Evolutionary conservation across 2,888 invertebrate species (phyloP).

Genomic region (Callinectes sapidus): DNA sequence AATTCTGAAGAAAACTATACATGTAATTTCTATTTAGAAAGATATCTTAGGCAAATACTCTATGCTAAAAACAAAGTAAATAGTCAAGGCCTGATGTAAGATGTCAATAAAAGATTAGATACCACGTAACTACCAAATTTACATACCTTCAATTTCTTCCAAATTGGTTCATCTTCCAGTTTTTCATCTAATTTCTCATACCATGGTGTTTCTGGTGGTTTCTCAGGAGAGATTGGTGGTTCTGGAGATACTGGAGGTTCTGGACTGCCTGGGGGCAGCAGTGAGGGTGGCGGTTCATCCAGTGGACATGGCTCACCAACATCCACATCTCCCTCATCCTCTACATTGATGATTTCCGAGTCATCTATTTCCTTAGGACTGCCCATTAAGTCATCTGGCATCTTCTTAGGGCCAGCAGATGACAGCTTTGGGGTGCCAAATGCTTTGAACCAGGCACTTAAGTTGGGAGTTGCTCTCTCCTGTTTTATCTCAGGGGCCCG

Average conservation of each 20-base stretch:
- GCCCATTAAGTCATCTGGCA: constrained; percentile 60
- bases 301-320: constrained; percentile 43
- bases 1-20: neutral
- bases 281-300: constrained; percentile 58
- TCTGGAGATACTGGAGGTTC: constrained; percentile 69
- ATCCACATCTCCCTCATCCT: constrained; percentile 59
- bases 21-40: neutral
- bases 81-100: constrained; percentile 37
- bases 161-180: constrained; percentile 72
- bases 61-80: neutral
- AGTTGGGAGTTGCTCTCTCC: constrained; percentile 84
- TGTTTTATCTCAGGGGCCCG: constrained; percentile 71
- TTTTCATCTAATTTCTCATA: constrained; percentile 72
- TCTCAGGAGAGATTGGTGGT: constrained; percentile 69
- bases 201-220: constrained; percentile 72
- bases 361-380: constrained; percentile 65
- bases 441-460: constrained; percentile 94
- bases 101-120: neutral
- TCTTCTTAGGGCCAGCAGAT: constrained; percentile 76
- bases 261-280: constrained; percentile 59
- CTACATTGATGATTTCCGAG: constrained; percentile 58
- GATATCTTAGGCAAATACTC: constrained; percentile 1
- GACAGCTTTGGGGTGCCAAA: constrained; percentile 89
- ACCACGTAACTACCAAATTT: neutral
- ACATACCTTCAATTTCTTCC: constrained; percentile 72